Evolutionary conservation across 1,140 invertebrate genomes (phyloP).

Genomic region (Camponotus pennsylvanicus): DNA sequence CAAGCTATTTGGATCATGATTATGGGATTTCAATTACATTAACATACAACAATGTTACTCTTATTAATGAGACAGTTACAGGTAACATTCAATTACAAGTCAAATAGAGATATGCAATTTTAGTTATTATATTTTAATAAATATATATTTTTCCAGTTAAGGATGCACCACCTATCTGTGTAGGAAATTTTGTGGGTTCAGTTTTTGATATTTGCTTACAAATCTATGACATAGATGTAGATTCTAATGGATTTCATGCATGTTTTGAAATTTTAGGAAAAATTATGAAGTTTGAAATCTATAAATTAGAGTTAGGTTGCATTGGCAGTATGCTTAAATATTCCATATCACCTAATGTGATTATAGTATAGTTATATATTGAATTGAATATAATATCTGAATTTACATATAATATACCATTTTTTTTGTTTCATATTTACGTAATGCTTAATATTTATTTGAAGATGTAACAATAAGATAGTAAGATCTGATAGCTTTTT

Average conservation of each 20-base stretch:
- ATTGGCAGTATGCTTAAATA: constrained; percentile 22
- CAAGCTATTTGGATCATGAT: constrained; percentile 77
- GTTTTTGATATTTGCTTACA: constrained; percentile 75
- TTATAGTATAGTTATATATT: constrained; percentile 53
- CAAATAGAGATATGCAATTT: neutral
- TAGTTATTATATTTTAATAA: constrained; percentile 29
- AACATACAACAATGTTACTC: constrained; percentile 72
- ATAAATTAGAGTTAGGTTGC: constrained; percentile 36
- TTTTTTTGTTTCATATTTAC: neutral
- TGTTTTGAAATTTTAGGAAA: constrained; percentile 77
- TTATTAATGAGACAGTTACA: constrained; percentile 81
- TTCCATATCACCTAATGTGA: constrained; percentile 30
- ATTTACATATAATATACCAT: neutral
- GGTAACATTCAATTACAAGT: constrained; percentile 68
- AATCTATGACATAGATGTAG: constrained; percentile 77
- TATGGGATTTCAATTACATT: constrained; percentile 80
- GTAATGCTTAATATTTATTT: neutral
- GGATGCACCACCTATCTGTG: constrained; percentile 80
- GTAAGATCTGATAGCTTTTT: neutral
- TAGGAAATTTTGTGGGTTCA: constrained; percentile 68
- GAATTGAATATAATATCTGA: neutral
- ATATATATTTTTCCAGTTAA: constrained; percentile 67
- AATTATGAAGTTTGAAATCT: constrained; percentile 32
- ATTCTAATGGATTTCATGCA: constrained; percentile 69
- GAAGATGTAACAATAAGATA: neutral